Evolutionary conservation across 2,113 vertebrate species (phyloP).

Genomic region (Lycocorax pyrrhopterus): DNA sequence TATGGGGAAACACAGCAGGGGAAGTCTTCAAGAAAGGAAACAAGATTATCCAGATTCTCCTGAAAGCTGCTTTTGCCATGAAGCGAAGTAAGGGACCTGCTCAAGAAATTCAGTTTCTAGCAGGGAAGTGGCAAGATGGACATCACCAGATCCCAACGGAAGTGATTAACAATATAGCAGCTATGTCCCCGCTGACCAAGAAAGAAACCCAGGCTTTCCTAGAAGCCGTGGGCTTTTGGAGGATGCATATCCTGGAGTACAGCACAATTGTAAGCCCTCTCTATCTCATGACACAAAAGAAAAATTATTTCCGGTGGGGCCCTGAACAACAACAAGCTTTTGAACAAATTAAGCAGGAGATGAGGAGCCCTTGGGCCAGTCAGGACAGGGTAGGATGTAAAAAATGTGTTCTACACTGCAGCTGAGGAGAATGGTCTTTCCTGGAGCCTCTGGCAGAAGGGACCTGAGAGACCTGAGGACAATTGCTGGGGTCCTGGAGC

Average conservation of each 20-base stretch:
- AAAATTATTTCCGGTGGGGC: background rate
- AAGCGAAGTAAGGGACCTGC: background rate
- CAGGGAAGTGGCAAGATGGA: background rate
- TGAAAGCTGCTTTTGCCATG: background rate
- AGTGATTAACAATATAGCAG: background rate
- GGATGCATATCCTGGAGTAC: background rate
- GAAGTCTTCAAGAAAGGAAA: background rate
- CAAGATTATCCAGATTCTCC: background rate
- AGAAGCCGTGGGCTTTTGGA: background rate
- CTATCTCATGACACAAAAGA: background rate
- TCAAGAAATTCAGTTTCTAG: background rate
- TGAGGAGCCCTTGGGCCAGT: background rate
- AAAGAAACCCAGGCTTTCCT: background rate
- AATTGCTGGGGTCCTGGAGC: background rate
- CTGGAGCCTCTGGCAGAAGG: background rate
- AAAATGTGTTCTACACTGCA: background rate
- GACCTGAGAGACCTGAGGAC: background rate
- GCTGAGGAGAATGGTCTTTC: background rate
- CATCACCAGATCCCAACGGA: background rate
- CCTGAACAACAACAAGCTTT: background rate
- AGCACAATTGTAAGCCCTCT: background rate
- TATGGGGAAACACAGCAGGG: background rate
- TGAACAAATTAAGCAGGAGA: background rate
- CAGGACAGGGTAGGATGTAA: background rate
- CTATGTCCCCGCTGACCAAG: background rate